Evolutionary conservation across 2,113 vertebrate species (phyloP), one percentile per base, ranked within the genome.

Genomic region (Morone chrysops): DNA sequence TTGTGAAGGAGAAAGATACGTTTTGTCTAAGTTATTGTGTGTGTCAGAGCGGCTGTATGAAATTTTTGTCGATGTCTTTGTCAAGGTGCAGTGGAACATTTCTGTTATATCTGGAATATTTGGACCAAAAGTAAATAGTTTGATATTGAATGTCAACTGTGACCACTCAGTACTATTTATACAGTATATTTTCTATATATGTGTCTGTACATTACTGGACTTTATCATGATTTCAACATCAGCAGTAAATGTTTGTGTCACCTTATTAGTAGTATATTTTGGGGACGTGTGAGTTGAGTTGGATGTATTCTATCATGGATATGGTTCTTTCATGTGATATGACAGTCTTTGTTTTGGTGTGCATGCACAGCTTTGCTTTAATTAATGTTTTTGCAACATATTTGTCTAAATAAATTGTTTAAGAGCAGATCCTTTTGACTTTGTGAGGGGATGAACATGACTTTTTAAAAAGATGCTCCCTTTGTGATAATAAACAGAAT

Each of bases 21-120:
- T 68, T 75, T 81, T 81, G 38, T 82, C 18, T 94, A 94, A 94
- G 89, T 92, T 94, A 94, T 94, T 94, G 78, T 50, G 18, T n/a
- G 38, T 73, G 40, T 81, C 63, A 51, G 31, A 82, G 77, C 3
- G 4, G 56, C 78, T 84, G 16, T 68, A 68, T 82, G 70, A 68
- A 51, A 62, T 75, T 5, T 75, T 5, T 75, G 50, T 45, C 13
- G 9, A 13, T 70, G 41, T 83, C 69, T 81, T 51, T 78, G 43
- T 80, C 68, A 14, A 72, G 38, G 6, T 77, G 31, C 22, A 63
- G 63, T 78, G 18, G 12, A 86, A 77, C 66, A 69, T 90, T 91
- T 89, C 25, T 87, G 54, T 86, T 80, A 38, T 63, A 18, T 77
- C 12, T 16, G 69, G 18, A 47, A 65, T 22, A 45, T 78, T 81